Base-by-base conservation (phyloP, 2,888 invertebrate genomes). In the Crepidodera aurea region DNA sequence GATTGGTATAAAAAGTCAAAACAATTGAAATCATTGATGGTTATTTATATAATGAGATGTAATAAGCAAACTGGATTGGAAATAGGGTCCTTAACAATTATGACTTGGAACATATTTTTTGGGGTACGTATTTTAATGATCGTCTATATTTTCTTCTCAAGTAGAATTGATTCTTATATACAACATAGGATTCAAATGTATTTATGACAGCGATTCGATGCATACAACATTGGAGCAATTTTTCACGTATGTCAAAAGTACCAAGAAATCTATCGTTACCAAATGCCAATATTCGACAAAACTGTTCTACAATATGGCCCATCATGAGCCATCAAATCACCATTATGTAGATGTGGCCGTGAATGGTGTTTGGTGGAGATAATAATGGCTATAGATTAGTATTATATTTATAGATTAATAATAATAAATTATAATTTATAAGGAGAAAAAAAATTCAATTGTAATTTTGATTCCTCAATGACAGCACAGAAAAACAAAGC, bases 51-150 rank as follows among this genome's bases (percentile, higher is more conserved):
- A 7, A 40, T 40, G 40, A 32, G 42, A 40, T 54, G 53, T 54
- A 40, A 25, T 16, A 54, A 34, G 39, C 40, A 54, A 7, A 54
- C 42, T 6, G 53, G 40, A 4, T 16, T 54, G 7, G 27, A 54
- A 16, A 54, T 54, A 13, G 53, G 53, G 5, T 15, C 25, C 2
- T 40, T 54, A 22, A 15, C 53, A 2, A 40, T 40, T 15, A 54
- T 54, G 53, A 40, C 53, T 10, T 40, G 40, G 53, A 54, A 29
- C 10, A 54, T 54, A 40, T 54, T 40, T 40, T 27, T 54, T 12
- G 40, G 53, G 13, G 53, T 54, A 54, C 8, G 37, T 39, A 39
- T 39, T 22, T 27, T 6, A 13, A 4, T 5, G n/a, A n/a, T n/a
- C n/a, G n/a, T n/a, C n/a, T n/a, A n/a, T n/a, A n/a, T n/a, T n/a